Percentiles rank a stretch among this genome's conserved stretches.
These are phyloP conservation scores for Cyprinodon tularosa DNA, from an alignment of 2,113 vertebrate species.

Conservation along the genomic window DNA sequence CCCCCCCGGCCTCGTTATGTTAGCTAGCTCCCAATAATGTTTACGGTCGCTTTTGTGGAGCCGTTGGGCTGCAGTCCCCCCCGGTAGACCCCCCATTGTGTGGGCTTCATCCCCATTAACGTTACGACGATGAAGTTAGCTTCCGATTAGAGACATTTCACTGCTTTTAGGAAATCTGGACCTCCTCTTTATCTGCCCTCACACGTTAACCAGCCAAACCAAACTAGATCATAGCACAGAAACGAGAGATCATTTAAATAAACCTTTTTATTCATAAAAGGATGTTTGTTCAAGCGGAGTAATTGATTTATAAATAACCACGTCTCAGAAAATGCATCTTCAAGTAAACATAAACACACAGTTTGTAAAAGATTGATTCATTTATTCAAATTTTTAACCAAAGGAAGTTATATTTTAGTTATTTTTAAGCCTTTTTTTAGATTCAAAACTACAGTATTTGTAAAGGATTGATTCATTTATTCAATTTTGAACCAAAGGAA, in stretches of 20 bases:
- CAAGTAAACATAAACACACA: neutral
- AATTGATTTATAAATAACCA: too few relatives aligned
- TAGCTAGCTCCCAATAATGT: constrained; percentile 56
- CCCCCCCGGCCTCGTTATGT: constrained; percentile 38
- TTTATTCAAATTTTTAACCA: too few relatives aligned
- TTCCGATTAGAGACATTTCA: neutral
- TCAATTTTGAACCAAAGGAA: too few relatives aligned
- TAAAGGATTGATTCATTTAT: too few relatives aligned
- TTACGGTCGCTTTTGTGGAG: constrained; percentile 45
- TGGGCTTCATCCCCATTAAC: constrained; percentile 2
- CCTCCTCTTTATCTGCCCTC: neutral
- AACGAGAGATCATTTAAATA: neutral
- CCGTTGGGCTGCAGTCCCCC: constrained; percentile 22
- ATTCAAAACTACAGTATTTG: too few relatives aligned
- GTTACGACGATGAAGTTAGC: neutral
- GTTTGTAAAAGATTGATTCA: neutral
- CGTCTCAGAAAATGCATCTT: neutral
- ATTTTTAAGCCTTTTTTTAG: too few relatives aligned
- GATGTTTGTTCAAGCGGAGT: neutral
- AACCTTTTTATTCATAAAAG: neutral
- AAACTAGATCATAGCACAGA: neutral
- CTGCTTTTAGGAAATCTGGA: neutral
- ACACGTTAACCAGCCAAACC: too few relatives aligned
- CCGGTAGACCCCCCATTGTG: constrained; percentile 51
- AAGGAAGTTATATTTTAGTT: too few relatives aligned